Evolutionary conservation across 1,140 invertebrate genomes (phyloP).

Genomic region (Drosophila bocki): DNA sequence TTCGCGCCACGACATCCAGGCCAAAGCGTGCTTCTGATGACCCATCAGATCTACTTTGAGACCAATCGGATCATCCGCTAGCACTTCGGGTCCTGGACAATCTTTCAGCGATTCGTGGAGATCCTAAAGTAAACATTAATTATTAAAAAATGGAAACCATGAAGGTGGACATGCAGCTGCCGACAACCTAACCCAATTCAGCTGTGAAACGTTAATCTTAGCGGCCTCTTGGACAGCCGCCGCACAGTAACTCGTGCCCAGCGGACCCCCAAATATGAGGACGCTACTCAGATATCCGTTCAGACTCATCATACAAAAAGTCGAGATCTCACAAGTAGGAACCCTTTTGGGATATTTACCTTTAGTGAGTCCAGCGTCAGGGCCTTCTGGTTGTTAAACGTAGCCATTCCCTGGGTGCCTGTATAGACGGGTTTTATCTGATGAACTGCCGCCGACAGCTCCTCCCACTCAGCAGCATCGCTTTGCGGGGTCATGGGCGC

Average conservation of each 20-base stretch:
- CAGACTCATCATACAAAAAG: conserved; percentile 57
- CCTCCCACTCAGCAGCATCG: conserved; percentile 41
- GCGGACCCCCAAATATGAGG: conserved; percentile 9
- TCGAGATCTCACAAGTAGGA: not conserved
- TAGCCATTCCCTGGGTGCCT: conserved; percentile 73
- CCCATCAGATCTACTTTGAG: conserved; percentile 91
- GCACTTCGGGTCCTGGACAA: conserved; percentile 87
- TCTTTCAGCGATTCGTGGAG: conserved; percentile 90
- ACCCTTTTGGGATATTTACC: conserved; percentile 29
- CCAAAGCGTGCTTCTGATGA: conserved; percentile 94
- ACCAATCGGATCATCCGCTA: conserved; percentile 88
- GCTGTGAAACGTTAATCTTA: conserved; percentile 58
- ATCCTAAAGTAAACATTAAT: conserved; percentile 84
- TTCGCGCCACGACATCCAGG: conserved; percentile 96
- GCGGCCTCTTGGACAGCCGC: conserved; percentile 16
- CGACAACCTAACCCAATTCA: not conserved
- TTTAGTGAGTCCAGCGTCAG: conserved; percentile 76
- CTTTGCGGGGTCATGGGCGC: not conserved
- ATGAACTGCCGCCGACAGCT: conserved; percentile 65
- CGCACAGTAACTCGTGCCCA: conserved; percentile 76
- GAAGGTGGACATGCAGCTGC: too few relatives aligned
- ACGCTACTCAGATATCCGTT: conserved; percentile 73
- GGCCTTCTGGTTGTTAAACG: conserved; percentile 76
- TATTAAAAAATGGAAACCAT: not conserved
- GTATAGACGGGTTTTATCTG: conserved; percentile 70